Base-by-base conservation (phyloP, 1,140 invertebrate genomes). In the Parasteatoda tepidariorum region DNA sequence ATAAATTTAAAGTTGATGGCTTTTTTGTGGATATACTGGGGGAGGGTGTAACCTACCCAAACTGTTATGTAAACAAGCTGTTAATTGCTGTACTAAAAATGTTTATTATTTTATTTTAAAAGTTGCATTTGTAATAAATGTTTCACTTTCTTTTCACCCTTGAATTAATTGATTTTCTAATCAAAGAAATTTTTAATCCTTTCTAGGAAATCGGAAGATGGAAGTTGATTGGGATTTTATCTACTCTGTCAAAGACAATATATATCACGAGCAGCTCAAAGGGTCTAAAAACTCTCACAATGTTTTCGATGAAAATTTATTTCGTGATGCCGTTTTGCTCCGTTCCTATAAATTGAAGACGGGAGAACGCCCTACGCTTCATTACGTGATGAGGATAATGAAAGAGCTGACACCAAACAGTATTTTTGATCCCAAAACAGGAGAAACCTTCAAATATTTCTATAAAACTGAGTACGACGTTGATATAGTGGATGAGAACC, bases 271-370 rank as follows among this genome's bases (percentile, higher is more conserved):
- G 6, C 13, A 30, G 33, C 11, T 13, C 55, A 61, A 34, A 68
- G 57, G 18, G 22, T 24, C 7, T 34, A 57, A 30, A 67, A 30
- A 26, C 26, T 48, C 57, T 15, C 7, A 28, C 11, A 61, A 61
- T 24, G 13, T 9, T 15, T 99, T 99, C 88, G 92, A 94, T 85
- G 88, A 93, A 13, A 91, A 93, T 11, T 92, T 93, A 67, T 97
- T 96, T 88, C 91, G 92, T 78, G 97, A 99, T 91, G 96, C 97
- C 5, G 97, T 99, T 15, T 97, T 99, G 1, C 98, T 98, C 92
- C 98, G 98, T 0, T 99, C 97, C 93, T 99, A 82, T 67, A 30
- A 62, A 34, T 28, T 48, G 22, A 55, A 82, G 15, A 98, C 98
- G 88, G 97, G 99, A 89, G 96, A 98, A 88, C 96, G 96, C 0